phyloP scores from a whole-genome alignment of 2,888 invertebrate genomes.

The Rhingia rostrata region DNA sequence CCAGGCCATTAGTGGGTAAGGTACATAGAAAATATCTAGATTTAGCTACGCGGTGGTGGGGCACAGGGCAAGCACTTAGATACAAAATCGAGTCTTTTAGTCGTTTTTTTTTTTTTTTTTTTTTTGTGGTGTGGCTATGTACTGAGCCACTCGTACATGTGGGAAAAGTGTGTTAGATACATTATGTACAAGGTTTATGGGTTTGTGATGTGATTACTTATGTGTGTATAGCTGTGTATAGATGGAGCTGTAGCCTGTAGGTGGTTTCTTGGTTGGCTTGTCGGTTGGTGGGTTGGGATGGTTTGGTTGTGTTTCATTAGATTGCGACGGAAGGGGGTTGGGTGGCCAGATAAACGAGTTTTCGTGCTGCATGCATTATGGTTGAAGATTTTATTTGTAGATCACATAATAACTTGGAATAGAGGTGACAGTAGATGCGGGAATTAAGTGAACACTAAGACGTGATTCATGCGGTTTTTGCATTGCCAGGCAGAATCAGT shows the following conservation, averaged over 20 bases:
- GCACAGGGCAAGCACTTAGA: conserved; percentile 65
- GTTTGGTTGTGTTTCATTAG: conserved; percentile 37
- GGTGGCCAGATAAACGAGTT: conserved; percentile 73
- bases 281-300: conserved; percentile 46
- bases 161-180: conserved; percentile 73
- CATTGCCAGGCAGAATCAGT: no score
- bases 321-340: conserved; percentile 28
- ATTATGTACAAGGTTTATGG: conserved; percentile 72
- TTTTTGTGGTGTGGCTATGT: conserved; percentile 51
- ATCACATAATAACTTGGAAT: conserved; percentile 71
- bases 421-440: conserved; percentile 63
- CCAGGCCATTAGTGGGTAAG: conserved; percentile 69
- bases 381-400: conserved; percentile 71
- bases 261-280: conserved; percentile 66
- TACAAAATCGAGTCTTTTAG: conserved; percentile 64
- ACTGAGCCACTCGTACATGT: conserved; percentile 15
- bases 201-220: conserved; percentile 74
- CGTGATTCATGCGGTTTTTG: no score
- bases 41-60: conserved; percentile 26
- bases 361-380: conserved; percentile 73
- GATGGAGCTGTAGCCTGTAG: conserved; percentile 42
- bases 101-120: conserved; percentile 37
- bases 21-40: conserved; percentile 64
- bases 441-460: conserved; percentile 56
- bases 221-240: conserved; percentile 47